Base-by-base conservation (phyloP, 2,888 invertebrate genomes). In the Dichetophora obliterata region DNA sequence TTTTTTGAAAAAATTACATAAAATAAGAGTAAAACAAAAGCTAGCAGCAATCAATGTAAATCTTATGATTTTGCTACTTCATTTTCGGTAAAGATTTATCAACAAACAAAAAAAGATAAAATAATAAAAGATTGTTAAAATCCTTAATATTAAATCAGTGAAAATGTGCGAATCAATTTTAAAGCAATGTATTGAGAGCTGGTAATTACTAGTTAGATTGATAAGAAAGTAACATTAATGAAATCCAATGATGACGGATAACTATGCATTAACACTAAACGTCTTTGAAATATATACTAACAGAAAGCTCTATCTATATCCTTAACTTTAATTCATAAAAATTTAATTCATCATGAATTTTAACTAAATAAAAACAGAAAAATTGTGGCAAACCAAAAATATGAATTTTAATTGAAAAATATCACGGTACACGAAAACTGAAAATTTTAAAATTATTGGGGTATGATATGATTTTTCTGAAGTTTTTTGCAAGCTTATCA, bases 321-420 rank as follows among this genome's bases (percentile, higher is more conserved):
- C 66, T 31, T 66, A 74, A 48, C 50, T 68, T 71, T 22, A 34
- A 57, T 48, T 61, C 37, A 61, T 22, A 37, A 24, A 54, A 66
- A 74, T 74, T 54, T 31, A 66, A 65, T 65, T 74, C 65, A 66
- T 27, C 66, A 74, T 66, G 52, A 54, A 74, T 66, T 65, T 52
- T 74, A 73, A 73, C 61, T 73, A 73, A 73, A 74, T 74, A 74
- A 74, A 68, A 74, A n/a, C 37, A 61, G 22, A 27, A 63, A 74
- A 74, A 37, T n/a, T 71, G 57, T 71, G 71, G 59, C 59, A 59
- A 71, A 71, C 27, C 5, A 59, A 57, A 34, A 14, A 3, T n/a
- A 2, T 5, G 19, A 9, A 11, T 24, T 66, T 63, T 63, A 16
- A 63, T 63, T 63, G 27, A 43, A 43, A 43, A 11, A 43, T 43